Base-by-base conservation (phyloP, 2,113 vertebrate species). In the Bubo scandiacus region DNA sequence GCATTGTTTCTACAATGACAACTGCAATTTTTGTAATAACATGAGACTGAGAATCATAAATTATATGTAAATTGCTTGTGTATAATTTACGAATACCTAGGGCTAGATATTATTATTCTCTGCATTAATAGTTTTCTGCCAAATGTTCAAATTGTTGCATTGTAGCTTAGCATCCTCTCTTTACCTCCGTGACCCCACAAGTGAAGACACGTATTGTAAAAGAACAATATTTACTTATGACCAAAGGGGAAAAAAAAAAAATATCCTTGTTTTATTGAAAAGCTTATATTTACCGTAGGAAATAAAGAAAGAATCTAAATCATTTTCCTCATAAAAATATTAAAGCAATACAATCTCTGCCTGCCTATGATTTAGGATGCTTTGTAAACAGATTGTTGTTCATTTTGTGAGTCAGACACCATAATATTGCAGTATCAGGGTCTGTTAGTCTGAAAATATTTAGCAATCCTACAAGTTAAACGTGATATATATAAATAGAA, bases 11-110 rank as follows among this genome's bases (percentile, higher is more conserved):
- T 66, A 19, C 70, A 94, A 74, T 62, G 67, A 71, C 61, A 54
- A 78, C 67, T 55, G 59, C n/a, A 94, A 66, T 72, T 95, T 97
- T 80, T 74, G 42, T 79, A 94, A 92, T 86, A 70, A 92, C 54
- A 70, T 26, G 22, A 92, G 81, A 62, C 62, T 85, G 82, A 82
- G 92, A 97, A 87, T 90, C 74, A 86, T 91, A 91, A 97, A 92
- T 94, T 82, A 87, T 87, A 97, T 96, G 95, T 54, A 97, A 97
- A 95, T 87, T 73, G 26, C 91, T 95, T 91, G 73, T 94, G 66
- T 94, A 96, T 94, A 95, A 97, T 97, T 97, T 94, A 97, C 49
- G 0, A 94, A 92, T 88, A 95, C 95, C 97, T 95, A 94, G 58
- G 97, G 92, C 95, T 95, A 95, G 78, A 87, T 87, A 92, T 94